A percentile compares a stretch with the other conserved stretches of the same genome.
Conservation (phyloP, 2,113 vertebrate species). For the Platysternon megacephalum region DNA sequence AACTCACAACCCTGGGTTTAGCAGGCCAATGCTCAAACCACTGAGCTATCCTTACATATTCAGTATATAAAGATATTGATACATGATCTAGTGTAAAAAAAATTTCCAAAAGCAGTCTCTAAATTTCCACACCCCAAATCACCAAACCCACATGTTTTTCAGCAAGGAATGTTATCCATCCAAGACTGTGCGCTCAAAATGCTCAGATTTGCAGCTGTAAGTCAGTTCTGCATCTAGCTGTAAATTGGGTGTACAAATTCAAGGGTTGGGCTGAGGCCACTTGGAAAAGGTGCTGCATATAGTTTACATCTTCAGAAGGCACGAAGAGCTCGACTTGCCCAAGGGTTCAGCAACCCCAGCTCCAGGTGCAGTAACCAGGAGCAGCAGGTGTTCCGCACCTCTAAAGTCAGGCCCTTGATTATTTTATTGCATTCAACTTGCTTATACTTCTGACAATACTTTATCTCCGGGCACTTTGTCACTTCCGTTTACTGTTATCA, state of each 20-base stretch:
- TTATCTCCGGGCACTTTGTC: neutral
- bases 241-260: neutral
- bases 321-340: neutral
- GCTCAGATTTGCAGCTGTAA: neutral
- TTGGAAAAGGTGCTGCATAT: neutral
- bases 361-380: constrained; percentile 4
- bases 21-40: too few relatives aligned
- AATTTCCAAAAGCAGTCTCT: neutral
- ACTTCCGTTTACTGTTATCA: neutral
- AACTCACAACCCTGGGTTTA: too few relatives aligned
- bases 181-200: neutral
- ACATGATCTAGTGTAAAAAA: neutral
- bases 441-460: too few relatives aligned
- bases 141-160: neutral
- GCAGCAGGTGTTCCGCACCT: neutral
- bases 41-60: too few relatives aligned
- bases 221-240: neutral
- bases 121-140: neutral
- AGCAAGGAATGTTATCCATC: neutral
- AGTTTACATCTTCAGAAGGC: neutral
- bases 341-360: neutral
- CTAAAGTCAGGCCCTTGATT: neutral
- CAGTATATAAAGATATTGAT: neutral
- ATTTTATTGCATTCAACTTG: neutral
- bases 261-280: neutral